Base-by-base conservation (phyloP, 2,888 invertebrate species). In the Sarcophaga subvicina region DNA sequence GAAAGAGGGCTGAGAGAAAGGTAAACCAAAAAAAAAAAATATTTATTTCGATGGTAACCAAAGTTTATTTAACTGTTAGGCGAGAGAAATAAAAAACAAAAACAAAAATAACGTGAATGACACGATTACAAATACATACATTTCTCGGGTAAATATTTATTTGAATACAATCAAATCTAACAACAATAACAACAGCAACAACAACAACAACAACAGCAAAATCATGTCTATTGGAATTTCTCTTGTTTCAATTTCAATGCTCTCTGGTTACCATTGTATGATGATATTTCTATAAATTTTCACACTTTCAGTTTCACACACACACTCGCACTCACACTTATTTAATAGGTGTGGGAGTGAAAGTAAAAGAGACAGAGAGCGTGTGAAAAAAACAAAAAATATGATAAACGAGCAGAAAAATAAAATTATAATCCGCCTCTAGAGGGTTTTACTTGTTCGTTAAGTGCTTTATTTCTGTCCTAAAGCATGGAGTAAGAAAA, bases 401-500 rank as follows among this genome's bases (percentile, higher is more conserved):
- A 54, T 70, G 25, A 70, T 37, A 73, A 63, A 69, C 63, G 49
- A 6, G 45, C 4, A 73, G 27, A 77, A 37, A 37, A 37, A 37
- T 37, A 37, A 66, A 63, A 77, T 78, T 63, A 25, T 80, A 78
- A 86, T 69, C 37, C 47, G 69, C 64, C 80, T 73, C 70, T 20
- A 62, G 80, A 70, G 83, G 72, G 8, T 77, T 84, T 69, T 72
- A 60, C 47, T 69, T 72, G 49, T 27, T 70, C 60, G 75, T 83
- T 81, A 80, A 78, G 70, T 75, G 69, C 59, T 69, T 77, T 80
- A 77, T 73, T 73, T 77, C 69, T 86, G 77, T 69, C 72, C 69
- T 37, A 78, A 86, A 86, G 86, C 77, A 83, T 72, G 80, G 77
- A 64, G 78, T 73, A 80, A 4, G 73, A 80, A 80, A 83, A 14